Base-by-base conservation (phyloP, 2,797 vertebrate species). In the Schizopygopsis pylzovi region DNA sequence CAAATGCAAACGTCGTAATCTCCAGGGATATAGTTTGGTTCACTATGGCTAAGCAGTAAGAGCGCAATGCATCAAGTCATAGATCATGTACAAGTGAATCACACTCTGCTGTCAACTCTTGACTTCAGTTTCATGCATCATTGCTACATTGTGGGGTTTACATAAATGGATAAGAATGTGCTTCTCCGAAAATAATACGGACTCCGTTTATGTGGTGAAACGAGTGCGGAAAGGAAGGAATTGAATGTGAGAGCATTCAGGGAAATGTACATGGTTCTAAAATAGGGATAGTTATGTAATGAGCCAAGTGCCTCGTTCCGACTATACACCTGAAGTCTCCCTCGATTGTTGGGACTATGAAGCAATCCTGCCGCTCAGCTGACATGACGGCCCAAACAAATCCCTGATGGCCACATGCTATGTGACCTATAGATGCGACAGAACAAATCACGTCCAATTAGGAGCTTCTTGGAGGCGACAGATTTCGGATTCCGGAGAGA, bases 231-330 rank as follows among this genome's bases (percentile, higher is more conserved):
- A 83, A 86, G 87, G 79, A 85, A 82, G 75, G 82, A 79, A 84
- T 90, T 90, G 90, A 92, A 92, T 91, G 87, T 70, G 89, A 88
- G 88, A 89, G 83, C 86, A 90, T 92, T 89, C 89, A 93, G 95
- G 93, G 94, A 95, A 95, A 93, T 93, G 92, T 93, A 92, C 92
- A 89, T 90, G 91, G 67, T 92, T 94, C 92, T 93, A 94, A 94
- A 95, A 95, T 94, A 95, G 93, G 89, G 70, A 79, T 82, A 81
- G 84, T 95, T 95, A 95, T 92, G 82, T 93, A 95, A 95, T 89
- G 81, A 87, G 84, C 79, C 86, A 84, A 56, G 90, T 85, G 86
- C 88, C 87, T 88, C 90, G 88, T 84, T 82, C 90, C 87, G 76
- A 86, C 70, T 37, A 37, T 65, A 87, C 86, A 89, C 85, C 76